These are phyloP conservation scores for Clamator glandarius DNA, from an alignment of 2,797 vertebrate genomes.

Conservation along the genomic window DNA sequence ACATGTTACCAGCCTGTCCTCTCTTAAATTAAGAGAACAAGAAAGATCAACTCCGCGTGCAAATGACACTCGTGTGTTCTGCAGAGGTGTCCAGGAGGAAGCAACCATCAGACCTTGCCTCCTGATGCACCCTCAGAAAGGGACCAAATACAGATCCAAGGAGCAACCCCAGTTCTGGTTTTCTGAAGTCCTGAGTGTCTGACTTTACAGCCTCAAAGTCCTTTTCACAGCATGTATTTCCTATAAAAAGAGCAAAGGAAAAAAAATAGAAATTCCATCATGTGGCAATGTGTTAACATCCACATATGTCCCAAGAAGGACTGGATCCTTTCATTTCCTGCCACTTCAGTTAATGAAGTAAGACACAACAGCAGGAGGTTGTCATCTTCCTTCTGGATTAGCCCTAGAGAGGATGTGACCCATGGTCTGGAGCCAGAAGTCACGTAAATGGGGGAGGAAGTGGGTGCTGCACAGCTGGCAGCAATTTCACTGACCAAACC, in stretches of 20 bases:
- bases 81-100: background rate
- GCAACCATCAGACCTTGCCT: background rate
- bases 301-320: conserved; percentile 67
- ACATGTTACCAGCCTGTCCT: background rate
- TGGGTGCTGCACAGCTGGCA: conserved; percentile 7
- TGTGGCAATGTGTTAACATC: conserved; percentile 68
- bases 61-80: background rate
- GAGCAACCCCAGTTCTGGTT: background rate
- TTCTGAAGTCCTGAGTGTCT: background rate
- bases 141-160: background rate
- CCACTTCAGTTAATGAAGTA: conserved; percentile 64
- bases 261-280: conserved; percentile 61
- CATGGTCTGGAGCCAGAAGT: conserved; percentile 55
- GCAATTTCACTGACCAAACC: background rate
- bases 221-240: conserved; percentile 17
- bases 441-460: background rate
- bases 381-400: conserved; percentile 65
- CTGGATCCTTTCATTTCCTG: conserved; percentile 60
- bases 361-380: conserved; percentile 68
- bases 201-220: conserved; percentile 47
- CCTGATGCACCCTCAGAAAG: background rate
- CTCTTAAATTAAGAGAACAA: background rate
- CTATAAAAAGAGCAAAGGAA: conserved; percentile 68
- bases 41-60: background rate
- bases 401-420: conserved; percentile 56